Base-by-base conservation (phyloP, 1,140 invertebrate species). In the Paralvinella palmiformis region DNA sequence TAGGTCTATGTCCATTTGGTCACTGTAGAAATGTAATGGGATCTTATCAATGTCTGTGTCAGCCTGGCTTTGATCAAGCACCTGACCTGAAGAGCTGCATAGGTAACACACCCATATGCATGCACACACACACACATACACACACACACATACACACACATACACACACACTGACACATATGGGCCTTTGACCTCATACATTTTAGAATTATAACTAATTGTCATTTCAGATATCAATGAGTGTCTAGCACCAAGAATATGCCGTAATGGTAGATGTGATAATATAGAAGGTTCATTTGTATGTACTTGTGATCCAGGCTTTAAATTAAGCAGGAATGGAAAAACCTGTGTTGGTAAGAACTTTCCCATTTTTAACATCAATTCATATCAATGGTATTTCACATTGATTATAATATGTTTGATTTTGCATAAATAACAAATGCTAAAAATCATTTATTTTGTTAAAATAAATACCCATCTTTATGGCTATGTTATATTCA, bases 241-340 rank as follows among this genome's bases (percentile, higher is more conserved):
- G 78, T 94, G 91, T 76, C 80, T 83, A 7, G 87, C 86, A 3
- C 84, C 86, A 63, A 89, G 91, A 73, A 84, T 89, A 3, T 93
- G 91, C 80, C 85, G 88, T 70, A 89, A 79, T 37, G 92, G 78
- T 24, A 64, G 71, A 15, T 80, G 78, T 66, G 41, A 65, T 22
- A 78, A 78, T 60, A 53, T 71, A 1, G 68, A 68, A 3, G 78
- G 89, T 13, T 85, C 85, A 68, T 89, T 87, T 75, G 85, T 87
- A 68, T 97, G 94, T 77, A 91, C 89, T 81, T 97, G 89, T 83
- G 88, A 88, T 13, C 84, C 85, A 62, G 91, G 90, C 15, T 96
- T 94, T 78, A 85, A 88, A 58, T 68, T 79, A 29, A 69, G 69
- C 22, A 64, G 62, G 22, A 68, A 60, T 56, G 65, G 66, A n/a